Evolutionary conservation across 1,140 invertebrate genomes (phyloP), one percentile per base, ranked within the genome.

Genomic region (Cydia splendana): DNA sequence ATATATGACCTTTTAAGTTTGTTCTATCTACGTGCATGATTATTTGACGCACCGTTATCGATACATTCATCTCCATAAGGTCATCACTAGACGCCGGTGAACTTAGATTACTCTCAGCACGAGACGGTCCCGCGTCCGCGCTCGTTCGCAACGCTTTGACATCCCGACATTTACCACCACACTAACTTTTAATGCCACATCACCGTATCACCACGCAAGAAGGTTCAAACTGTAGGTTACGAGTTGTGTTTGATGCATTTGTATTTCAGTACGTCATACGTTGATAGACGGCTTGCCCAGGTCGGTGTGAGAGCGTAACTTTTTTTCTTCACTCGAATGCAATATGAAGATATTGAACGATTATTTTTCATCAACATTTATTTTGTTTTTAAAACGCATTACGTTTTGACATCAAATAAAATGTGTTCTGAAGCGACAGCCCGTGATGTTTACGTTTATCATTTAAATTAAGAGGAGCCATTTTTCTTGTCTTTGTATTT

Each of bases 121-220:
- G 91, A 93, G 87, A 93, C 88, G 90, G 90, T 90, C 89, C 90
- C 83, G 87, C 86, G 89, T 89, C 87, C 88, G 90, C 90, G 90
- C 87, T 93, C 88, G 88, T 88, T 87, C 88, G 90, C 91, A 89
- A 91, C 90, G 91, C 91, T 93, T 91, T 91, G 90, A 93, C 91
- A 93, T 89, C 89, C 88, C 91, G 89, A 91, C 88, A 81, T 84
- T 80, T 77, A 86, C 84, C 76, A 86, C 81, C 81, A 87, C 34
- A 18, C 7, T 10, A 18, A n/a, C 74, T 74, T 76, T 82, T 78
- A 75, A 65, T 57, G 57, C 20, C 65, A 62, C 71, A 82, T 62
- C 76, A 75, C 79, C 76, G 79, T 87, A 85, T 74, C 12, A 9
- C 6, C 30, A 18, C 1, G 28, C 10, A 34, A 78, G 83, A 88